phyloP scores from a whole-genome alignment of 2,888 invertebrate species.

The Tuberolachnus salignus region DNA sequence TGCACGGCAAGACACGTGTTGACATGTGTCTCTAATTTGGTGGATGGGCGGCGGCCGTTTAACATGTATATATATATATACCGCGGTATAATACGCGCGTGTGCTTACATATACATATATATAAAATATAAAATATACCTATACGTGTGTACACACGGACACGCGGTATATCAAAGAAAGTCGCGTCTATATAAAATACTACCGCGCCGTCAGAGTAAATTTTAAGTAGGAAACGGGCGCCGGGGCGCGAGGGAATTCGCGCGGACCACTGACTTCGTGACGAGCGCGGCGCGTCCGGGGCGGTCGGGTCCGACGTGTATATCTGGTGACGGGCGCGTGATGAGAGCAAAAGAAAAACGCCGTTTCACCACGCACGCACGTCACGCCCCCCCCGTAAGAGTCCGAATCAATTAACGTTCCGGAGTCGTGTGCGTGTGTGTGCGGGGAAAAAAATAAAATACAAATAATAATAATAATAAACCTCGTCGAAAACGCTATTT shows the following conservation, averaged over 20 bases:
- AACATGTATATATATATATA: background rate
- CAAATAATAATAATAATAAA: no score
- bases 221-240: background rate
- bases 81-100: no score
- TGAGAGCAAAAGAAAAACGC: no score
- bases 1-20: slow-evolving; percentile 15
- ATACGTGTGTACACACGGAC: background rate
- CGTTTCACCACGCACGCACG: background rate
- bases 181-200: background rate
- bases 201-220: slow-evolving; percentile 19
- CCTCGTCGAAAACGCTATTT: background rate
- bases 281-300: background rate
- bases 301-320: slow-evolving; percentile 16
- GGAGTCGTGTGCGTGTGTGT: background rate
- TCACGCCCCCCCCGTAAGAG: slow-evolving; percentile 12
- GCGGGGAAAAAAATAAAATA: slow-evolving; percentile 6
- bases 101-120: background rate
- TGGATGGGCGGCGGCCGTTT: slow-evolving; percentile 40
- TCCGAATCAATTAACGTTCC: slow-evolving; percentile 45
- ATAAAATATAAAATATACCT: background rate
- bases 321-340: background rate
- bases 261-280: slow-evolving; percentile 52
- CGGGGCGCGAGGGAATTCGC: slow-evolving; percentile 31
- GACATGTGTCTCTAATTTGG: slow-evolving; percentile 53
- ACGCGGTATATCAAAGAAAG: slow-evolving; percentile 54